Evolutionary conservation across 2,888 invertebrate species (phyloP), one percentile per base, ranked within the genome.

Genomic region (Escarpia spicata): DNA sequence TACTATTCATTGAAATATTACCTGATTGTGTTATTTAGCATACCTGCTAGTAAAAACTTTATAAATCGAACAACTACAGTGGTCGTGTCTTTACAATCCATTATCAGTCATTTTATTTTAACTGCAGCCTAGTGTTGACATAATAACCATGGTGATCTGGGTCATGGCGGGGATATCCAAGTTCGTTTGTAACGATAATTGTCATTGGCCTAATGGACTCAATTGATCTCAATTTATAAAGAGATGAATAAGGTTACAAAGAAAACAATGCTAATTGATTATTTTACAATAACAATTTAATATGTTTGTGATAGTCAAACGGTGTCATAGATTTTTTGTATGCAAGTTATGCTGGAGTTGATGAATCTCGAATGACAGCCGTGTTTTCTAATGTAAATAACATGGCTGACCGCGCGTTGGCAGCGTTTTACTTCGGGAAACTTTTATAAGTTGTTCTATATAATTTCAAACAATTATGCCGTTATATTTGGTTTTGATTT

Each of bases 111-210:
- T 75, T 75, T 26, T 26, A 75, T 75, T 75, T 75, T 75, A 26
- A 75, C 75, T 26, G 75, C 75, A 75, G 75, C n/a, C 26, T n/a
- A 75, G 26, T 75, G 75, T 75, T 75, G 75, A 26, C 75, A 75
- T 75, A 75, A 75, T 75, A 75, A 75, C 75, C 75, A 75, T 75
- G 75, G 75, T 26, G 75, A 75, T 75, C 75, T 75, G n/a, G 75
- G 75, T 75, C 75, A 75, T 75, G 15, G 26, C 75, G 26, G 9
- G 19, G 75, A 26, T n/a, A 6, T 6, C 75, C 15, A 1, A n/a
- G 75, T 26, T 26, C 19, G 3, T n/a, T 75, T 75, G 75, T 75
- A 75, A 75, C 19, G 2, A 19, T 6, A 19, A 75, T 75, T 75
- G n/a, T 75, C 75, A 75, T 75, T 75, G 75, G 75, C 75, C 19